Evolutionary conservation across 2,113 vertebrate genomes (phyloP), one percentile per base, ranked within the genome.

Genomic region (Loxodonta africana): DNA sequence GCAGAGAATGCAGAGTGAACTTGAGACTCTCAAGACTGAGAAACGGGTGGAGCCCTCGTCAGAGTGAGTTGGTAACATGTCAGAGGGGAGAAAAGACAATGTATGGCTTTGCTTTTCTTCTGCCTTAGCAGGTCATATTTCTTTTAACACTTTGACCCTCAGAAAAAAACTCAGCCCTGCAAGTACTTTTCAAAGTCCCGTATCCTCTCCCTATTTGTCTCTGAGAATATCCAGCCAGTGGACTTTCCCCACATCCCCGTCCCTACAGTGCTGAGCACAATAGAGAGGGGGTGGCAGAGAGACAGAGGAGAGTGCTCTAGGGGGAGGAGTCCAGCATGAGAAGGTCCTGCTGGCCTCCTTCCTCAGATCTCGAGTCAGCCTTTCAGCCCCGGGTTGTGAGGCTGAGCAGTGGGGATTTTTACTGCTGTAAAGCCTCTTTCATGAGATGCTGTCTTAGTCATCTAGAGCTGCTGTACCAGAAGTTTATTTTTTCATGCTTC

Each of bases 51-150:
- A 78, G 41, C 63, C 17, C 14, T 86, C 87, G 5, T 96, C 89
- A 65, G 65, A 60, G 20, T 37, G 23, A 2, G 78, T 30, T 28
- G 14, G 81, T 18, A n/a, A 81, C 92, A 90, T 33, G 71, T 95
- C 57, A 89, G 0, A 83, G 78, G 2, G 25, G 67, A 86, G 62
- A 44, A 76, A 80, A 76, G 12, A 30, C 69, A 62, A 62, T 48
- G 46, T 62, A n/a, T 23, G 46, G 67, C 84, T 95, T 84, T 90
- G 57, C 93, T 71, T 76, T 95, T 86, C 95, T 28, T 91, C 23
- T 15, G n/a, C 95, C 92, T 95, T 93, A 18, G 20, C 5, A 62
- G 53, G 11, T 80, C 71, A 0, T 95, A 80, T 28, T 95, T 77
- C 78, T 92, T 95, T 93, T 48, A 65, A 65, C 62, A 95, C 77